Base-by-base conservation (phyloP, 2,113 vertebrate species). In the Copsychus sechellarum region DNA sequence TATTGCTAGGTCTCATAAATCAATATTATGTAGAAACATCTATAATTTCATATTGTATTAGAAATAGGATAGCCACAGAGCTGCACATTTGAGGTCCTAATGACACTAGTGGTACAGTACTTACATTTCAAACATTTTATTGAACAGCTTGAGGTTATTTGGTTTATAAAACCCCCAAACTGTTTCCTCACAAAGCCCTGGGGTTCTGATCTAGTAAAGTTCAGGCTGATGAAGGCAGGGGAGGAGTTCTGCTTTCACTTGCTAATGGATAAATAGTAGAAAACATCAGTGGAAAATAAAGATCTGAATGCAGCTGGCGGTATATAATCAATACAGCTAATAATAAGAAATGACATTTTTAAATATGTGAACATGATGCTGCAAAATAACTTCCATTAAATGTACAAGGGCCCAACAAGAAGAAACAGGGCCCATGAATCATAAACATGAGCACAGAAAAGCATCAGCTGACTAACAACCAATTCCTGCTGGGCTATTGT, bases 1-100 rank as follows among this genome's bases (percentile, higher is more conserved):
- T 95, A 94, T 92, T 90, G 69, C 34, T 93, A 76, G 29, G 62
- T n/a, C 54, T 94, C 93, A 89, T 97, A 96, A 95, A 95, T 94
- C 93, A 60, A 83, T 90, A 96, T 95, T 94, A 88, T 64, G 86
- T 42, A 92, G 86, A 96, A 97, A 85, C 58, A 93, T 70, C 73
- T 91, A 67, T 89, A 84, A 96, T 95, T 96, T 92, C 69, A 45
- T 92, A 95, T 69, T 84, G 48, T 96, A 92, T 96, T 93, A 83
- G 81, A 95, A 96, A 82, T 56, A 86, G 50, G n/a, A 78, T 90
- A 92, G n/a, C 86, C 69, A 84, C 81, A 94, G 73, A n/a, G 28
- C n/a, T 92, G 54, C 43, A 72, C 21, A 73, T 82, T 82, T 91
- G 87, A 87, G 65, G 58, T 95, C 51, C 82, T 96, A 95, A 90